Percentiles rank a stretch among this genome's conserved stretches.
These are phyloP conservation scores for Pseudorhiza aurosa DNA, from an alignment of 30 jellyfish, hydroid and myxozoan species.

Conservation along the genomic window DNA sequence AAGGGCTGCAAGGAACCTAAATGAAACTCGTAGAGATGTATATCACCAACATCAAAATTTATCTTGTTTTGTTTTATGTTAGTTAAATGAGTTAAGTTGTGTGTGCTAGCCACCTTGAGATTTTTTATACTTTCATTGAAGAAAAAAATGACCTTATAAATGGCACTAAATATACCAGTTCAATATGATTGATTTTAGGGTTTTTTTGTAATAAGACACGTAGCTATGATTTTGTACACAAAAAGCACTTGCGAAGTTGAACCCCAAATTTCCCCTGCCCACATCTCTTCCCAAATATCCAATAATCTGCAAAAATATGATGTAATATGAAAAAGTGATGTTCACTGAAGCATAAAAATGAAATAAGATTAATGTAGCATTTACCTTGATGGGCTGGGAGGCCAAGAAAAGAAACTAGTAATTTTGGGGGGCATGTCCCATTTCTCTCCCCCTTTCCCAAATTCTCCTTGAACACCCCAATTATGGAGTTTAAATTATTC, in stretches of 20 bases:
- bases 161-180: neutral
- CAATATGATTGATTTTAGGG: constrained; percentile 3
- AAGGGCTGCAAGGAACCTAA: constrained; percentile 21
- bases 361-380: neutral
- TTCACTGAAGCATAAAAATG: neutral
- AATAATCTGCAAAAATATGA: constrained; percentile 4
- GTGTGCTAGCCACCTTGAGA: constrained; percentile 11
- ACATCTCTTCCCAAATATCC: neutral
- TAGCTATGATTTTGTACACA: constrained; percentile 6
- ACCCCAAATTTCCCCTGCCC: constrained; percentile 21
- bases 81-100: neutral
- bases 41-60: neutral
- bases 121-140: neutral
- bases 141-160: neutral
- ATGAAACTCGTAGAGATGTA: neutral
- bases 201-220: neutral
- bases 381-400: constrained; percentile 9
- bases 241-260: neutral
- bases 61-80: neutral
- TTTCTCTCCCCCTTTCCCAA: constrained; percentile 8
- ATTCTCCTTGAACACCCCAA: neutral
- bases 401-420: too few relatives aligned
- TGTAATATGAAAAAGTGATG: neutral
- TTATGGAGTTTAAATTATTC: neutral
- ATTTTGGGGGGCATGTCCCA: constrained; percentile 19